Conservation (phyloP, 2,797 vertebrate species). For the Bovichtus variegatus region DNA sequence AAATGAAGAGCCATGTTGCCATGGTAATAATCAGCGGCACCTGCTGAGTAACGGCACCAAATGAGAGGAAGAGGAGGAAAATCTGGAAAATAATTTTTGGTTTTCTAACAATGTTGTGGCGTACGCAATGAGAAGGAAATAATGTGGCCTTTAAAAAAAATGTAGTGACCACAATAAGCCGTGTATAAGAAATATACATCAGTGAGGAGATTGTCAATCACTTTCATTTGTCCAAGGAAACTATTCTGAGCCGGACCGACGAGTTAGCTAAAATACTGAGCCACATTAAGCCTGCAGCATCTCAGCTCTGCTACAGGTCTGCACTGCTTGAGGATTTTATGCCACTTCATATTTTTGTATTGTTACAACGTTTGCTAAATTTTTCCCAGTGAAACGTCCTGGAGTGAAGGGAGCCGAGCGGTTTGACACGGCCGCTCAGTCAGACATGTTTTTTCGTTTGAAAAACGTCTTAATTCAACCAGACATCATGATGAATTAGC, state of each 20-base stretch:
- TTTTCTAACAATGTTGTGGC: not conserved
- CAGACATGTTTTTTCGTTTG: not conserved
- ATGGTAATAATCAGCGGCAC: not conserved
- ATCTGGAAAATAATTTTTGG: not conserved
- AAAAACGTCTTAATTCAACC: not conserved
- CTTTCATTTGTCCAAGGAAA: not conserved
- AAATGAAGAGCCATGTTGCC: not conserved
- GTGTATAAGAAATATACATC: not conserved
- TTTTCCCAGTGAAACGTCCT: not conserved
- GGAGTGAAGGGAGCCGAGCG: not conserved
- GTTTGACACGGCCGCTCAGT: not conserved
- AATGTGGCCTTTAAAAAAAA: not conserved
- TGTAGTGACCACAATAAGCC: not conserved
- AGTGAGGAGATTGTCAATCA: not conserved
- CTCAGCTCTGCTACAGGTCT: not conserved
- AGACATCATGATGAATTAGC: conserved; percentile 3
- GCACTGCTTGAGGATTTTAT: not conserved
- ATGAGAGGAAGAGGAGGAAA: not conserved
- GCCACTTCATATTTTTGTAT: not conserved
- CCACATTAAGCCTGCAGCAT: too few species aligned
- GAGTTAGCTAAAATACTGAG: not conserved
- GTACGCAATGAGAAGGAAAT: not conserved
- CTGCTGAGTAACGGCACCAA: not conserved
- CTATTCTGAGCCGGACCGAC: not conserved
- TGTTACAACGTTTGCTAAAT: not conserved